Evolutionary conservation across 2,888 invertebrate genomes (phyloP).

Genomic region (Amphipoea oculea): DNA sequence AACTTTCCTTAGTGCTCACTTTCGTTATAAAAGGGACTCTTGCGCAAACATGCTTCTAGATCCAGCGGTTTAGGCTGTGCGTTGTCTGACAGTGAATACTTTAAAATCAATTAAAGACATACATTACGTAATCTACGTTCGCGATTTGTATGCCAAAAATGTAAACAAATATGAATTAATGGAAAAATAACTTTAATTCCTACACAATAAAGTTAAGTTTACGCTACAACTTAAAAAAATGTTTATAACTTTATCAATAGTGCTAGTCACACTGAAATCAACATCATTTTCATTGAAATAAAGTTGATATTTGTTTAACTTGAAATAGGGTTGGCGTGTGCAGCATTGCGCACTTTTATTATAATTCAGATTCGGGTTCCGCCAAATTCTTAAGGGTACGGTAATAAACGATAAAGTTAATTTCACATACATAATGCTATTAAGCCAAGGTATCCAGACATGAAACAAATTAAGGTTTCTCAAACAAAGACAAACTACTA

Average conservation of each 20-base stretch:
- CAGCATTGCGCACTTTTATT: no score
- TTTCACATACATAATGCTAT: conserved; percentile 17
- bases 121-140: not conserved
- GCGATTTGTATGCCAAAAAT: no score
- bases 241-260: no score
- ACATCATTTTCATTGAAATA: no score
- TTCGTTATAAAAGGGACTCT: not conserved
- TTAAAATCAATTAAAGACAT: not conserved
- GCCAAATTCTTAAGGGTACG: not conserved
- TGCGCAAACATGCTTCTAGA: not conserved
- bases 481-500: conserved; percentile 48
- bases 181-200: no score
- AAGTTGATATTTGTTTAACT: no score
- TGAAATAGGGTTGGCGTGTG: no score
- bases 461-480: conserved; percentile 47
- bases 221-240: no score
- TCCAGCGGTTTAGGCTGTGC: not conserved
- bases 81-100: not conserved
- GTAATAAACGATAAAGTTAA: conserved; percentile 23
- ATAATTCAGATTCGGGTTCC: not conserved
- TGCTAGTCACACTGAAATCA: no score
- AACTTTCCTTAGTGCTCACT: not conserved
- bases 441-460: conserved; percentile 32
- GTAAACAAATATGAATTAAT: no score
- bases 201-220: no score